These are phyloP conservation scores for Anomalospiza imberbis DNA, from an alignment of 2,797 vertebrate genomes.

Conservation along the genomic window DNA sequence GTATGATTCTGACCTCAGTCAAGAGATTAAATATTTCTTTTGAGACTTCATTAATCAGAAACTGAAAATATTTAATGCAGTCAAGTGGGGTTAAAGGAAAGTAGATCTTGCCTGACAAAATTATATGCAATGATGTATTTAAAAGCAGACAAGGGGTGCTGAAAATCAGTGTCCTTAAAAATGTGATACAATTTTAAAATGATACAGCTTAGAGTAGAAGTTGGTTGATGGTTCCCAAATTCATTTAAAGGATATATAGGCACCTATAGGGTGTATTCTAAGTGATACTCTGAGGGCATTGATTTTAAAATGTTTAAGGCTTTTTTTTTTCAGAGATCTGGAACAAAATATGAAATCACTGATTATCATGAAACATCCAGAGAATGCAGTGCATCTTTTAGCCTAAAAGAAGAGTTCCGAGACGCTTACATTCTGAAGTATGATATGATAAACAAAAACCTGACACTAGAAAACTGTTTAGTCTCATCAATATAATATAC, in stretches of 20 bases:
- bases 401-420: not conserved
- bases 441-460: not conserved
- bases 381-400: not conserved
- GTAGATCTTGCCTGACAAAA: not conserved
- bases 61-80: not conserved
- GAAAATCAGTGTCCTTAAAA: not conserved
- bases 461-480: not conserved
- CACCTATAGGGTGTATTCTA: not conserved
- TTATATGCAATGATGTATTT: not conserved
- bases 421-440: not conserved
- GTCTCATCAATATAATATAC: not conserved
- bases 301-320: not conserved
- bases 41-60: not conserved
- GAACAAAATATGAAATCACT: not conserved
- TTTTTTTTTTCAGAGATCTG: not conserved
- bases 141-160: not conserved
- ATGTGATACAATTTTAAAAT: not conserved
- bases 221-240: not conserved
- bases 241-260: not conserved
- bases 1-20: not conserved
- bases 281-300: not conserved
- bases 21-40: not conserved
- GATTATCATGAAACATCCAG: not conserved
- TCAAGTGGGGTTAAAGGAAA: not conserved
- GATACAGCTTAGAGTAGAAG: not conserved